phyloP scores from a whole-genome alignment of 2,113 vertebrate species.

The Fregetta grallaria region DNA sequence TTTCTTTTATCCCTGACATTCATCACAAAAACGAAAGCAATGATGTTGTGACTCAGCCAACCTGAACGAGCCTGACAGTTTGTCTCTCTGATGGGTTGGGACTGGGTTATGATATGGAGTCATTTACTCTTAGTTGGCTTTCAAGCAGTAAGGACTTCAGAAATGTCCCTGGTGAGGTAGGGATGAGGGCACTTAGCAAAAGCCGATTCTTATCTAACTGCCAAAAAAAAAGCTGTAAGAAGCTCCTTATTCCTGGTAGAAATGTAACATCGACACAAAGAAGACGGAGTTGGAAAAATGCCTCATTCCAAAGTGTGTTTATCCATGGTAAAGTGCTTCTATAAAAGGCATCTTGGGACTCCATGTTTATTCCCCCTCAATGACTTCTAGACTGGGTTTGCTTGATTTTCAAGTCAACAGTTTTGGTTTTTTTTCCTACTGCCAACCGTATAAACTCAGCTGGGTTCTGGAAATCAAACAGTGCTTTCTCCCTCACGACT shows the following conservation, averaged over 20 bases:
- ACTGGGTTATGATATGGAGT: not conserved
- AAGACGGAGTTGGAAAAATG: slow-evolving; percentile 1
- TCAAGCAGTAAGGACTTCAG: slow-evolving; percentile 17
- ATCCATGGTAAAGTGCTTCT: slow-evolving; percentile 37
- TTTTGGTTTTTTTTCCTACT: not conserved
- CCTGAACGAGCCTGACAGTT: slow-evolving; percentile 22
- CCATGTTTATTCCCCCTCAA: slow-evolving; percentile 14
- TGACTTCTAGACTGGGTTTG: slow-evolving; percentile 13
- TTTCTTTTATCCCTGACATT: slow-evolving; percentile 46
- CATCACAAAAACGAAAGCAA: slow-evolving; percentile 39
- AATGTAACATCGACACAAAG: not conserved
- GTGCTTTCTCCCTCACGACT: not conserved
- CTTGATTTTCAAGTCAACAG: slow-evolving; percentile 6
- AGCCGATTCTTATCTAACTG: not conserved
- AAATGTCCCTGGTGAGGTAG: not conserved
- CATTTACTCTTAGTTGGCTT: slow-evolving; percentile 31
- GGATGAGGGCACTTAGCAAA: slow-evolving; percentile 27
- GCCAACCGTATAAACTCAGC: not conserved
- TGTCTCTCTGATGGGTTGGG: slow-evolving; percentile 8
- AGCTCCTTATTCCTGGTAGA: slow-evolving; percentile 24
- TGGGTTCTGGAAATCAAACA: slow-evolving; percentile 16
- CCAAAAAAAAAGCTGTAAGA: not conserved
- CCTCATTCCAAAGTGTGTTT: slow-evolving; percentile 32
- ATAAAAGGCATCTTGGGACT: slow-evolving; percentile 44
- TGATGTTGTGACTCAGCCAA: slow-evolving; percentile 60